Percentiles rank a stretch among this genome's conserved stretches.
Evolutionary conservation across 2,113 vertebrate genomes (phyloP).

Genomic region (Chunga burmeisteri): DNA sequence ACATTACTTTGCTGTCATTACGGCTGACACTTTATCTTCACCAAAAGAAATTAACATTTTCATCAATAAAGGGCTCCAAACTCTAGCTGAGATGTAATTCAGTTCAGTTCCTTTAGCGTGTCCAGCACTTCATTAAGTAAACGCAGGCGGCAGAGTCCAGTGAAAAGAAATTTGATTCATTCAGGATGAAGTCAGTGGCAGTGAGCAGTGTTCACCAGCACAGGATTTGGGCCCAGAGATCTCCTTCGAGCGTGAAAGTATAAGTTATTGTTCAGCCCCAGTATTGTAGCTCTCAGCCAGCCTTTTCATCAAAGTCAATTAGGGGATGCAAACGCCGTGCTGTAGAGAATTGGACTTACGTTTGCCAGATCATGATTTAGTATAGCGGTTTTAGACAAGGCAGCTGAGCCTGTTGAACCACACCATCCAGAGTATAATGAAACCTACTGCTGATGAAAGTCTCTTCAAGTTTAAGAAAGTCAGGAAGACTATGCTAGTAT

Average conservation of each 20-base stretch:
- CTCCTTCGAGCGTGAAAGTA: not conserved
- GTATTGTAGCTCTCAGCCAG: not conserved
- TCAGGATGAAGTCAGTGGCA: slow-evolving; percentile 33
- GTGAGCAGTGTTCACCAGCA: not conserved
- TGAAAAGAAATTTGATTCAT: slow-evolving; percentile 41
- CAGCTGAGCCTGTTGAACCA: not conserved
- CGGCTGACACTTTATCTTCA: slow-evolving; percentile 36
- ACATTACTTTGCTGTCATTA: slow-evolving; percentile 40
- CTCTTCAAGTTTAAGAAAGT: not conserved
- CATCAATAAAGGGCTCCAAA: slow-evolving; percentile 50
- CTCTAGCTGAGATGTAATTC: slow-evolving; percentile 51
- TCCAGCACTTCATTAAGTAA: slow-evolving; percentile 61
- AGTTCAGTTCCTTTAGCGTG: slow-evolving; percentile 28
- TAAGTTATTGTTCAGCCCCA: not conserved
- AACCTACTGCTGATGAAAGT: not conserved
- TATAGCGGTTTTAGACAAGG: not conserved
- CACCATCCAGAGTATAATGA: not conserved
- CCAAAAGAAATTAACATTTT: slow-evolving; percentile 52
- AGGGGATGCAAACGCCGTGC: not conserved
- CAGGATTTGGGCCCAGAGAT: not conserved
- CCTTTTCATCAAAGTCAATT: slow-evolving; percentile 44
- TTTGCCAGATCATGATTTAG: slow-evolving; percentile 5
- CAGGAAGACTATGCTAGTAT: not conserved
- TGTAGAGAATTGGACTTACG: not conserved
- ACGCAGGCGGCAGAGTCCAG: not conserved